A percentile compares a stretch with the other conserved stretches of the same genome.
phyloP scores from a whole-genome alignment of 2,113 vertebrate genomes.

The Rhynchopsitta pachyrhyncha region DNA sequence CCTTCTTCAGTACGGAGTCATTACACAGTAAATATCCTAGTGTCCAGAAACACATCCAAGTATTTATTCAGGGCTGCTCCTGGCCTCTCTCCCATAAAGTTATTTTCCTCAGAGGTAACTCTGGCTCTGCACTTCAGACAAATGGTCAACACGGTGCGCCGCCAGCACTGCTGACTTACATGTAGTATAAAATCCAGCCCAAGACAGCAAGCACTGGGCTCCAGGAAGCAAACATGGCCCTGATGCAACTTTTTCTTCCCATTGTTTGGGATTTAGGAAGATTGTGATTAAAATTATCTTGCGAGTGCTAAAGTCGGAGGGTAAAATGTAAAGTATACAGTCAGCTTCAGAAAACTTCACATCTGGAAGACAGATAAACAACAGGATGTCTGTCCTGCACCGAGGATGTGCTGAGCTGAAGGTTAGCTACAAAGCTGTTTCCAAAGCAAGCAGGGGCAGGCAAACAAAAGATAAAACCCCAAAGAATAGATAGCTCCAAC shows the following conservation, averaged over 20 bases:
- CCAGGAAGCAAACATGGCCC: background rate
- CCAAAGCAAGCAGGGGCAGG: background rate
- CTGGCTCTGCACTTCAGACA: background rate
- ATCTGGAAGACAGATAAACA: background rate
- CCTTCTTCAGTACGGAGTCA: background rate
- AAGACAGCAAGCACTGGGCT: background rate
- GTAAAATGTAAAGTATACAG: background rate
- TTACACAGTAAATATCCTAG: background rate
- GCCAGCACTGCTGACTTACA: background rate
- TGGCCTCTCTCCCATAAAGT: background rate
- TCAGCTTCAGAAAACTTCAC: background rate
- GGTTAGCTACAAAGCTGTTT: background rate
- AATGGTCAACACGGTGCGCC: background rate
- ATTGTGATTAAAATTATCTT: background rate
- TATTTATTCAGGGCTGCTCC: background rate
- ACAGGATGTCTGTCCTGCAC: background rate
- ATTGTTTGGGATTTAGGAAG: background rate
- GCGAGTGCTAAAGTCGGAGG: background rate
- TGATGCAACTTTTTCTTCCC: background rate
- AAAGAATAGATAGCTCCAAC: background rate
- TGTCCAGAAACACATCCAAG: background rate
- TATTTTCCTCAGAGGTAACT: background rate
- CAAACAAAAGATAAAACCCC: background rate
- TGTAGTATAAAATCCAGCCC: background rate
- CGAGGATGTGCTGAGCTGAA: background rate